phyloP scores from a whole-genome alignment of 2,888 invertebrate genomes.

The Stramonita haemastoma region DNA sequence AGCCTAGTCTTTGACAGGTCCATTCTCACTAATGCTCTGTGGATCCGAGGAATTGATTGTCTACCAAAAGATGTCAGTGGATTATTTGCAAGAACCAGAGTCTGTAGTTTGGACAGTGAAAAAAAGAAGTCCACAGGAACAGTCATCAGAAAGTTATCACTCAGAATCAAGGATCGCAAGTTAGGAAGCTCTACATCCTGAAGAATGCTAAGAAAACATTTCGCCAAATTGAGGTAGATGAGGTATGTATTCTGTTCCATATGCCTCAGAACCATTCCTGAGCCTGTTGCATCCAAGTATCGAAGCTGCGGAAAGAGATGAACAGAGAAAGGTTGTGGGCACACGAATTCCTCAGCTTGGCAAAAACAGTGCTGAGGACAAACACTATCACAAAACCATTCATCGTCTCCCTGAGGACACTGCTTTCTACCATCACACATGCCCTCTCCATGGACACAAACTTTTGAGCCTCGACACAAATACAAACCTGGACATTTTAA shows the following conservation, averaged over 20 bases:
- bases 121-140: not conserved
- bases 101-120: not conserved
- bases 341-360: not conserved
- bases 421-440: not conserved
- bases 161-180: not conserved
- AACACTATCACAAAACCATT: not conserved
- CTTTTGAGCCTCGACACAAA: not conserved
- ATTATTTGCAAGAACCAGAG: not conserved
- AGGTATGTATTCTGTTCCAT: not conserved
- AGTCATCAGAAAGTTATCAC: not conserved
- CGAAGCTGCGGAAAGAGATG: not conserved
- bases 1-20: not conserved
- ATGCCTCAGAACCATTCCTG: not conserved
- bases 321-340: not conserved
- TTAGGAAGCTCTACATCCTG: not conserved
- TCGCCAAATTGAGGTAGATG: not conserved
- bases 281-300: not conserved
- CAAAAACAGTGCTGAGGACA: conserved; percentile 1
- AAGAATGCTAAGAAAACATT: not conserved
- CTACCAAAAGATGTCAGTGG: not conserved
- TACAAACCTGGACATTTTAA: not conserved
- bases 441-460: not conserved
- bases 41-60: not conserved
- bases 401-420: not conserved
- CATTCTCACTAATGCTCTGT: not conserved